phyloP scores from a whole-genome alignment of 2,113 vertebrate genomes.

The Gallinago jamesoni region DNA sequence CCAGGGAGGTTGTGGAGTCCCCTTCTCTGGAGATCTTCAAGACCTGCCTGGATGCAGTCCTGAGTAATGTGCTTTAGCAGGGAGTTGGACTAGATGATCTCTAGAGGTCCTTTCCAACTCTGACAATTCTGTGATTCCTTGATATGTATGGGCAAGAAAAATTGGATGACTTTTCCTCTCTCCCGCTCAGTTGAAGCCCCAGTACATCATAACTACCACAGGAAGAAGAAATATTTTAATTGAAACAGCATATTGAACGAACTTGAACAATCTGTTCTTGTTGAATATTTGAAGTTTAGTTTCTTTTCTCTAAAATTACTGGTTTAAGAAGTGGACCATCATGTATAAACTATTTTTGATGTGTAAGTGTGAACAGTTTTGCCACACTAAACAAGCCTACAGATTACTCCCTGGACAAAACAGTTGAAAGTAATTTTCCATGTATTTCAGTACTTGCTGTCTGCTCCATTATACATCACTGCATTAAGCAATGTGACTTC shows the following conservation, averaged over 20 bases:
- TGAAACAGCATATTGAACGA: background rate
- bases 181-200: background rate
- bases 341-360: background rate
- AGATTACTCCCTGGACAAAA: background rate
- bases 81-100: too few species aligned
- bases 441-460: background rate
- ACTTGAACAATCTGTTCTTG: background rate
- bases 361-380: background rate
- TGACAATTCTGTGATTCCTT: too few species aligned
- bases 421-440: background rate
- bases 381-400: background rate
- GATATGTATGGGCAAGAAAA: background rate
- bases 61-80: too few species aligned
- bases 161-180: background rate
- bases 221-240: background rate
- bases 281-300: background rate
- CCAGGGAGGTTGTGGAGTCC: too few species aligned
- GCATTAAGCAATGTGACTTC: background rate
- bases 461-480: background rate
- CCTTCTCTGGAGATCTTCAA: too few species aligned
- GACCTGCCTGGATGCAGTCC: too few species aligned
- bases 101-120: too few species aligned
- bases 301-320: background rate
- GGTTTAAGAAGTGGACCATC: background rate
- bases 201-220: background rate